Evolutionary conservation across 2,888 invertebrate genomes (phyloP).

Genomic region (Oscheius onirici): DNA sequence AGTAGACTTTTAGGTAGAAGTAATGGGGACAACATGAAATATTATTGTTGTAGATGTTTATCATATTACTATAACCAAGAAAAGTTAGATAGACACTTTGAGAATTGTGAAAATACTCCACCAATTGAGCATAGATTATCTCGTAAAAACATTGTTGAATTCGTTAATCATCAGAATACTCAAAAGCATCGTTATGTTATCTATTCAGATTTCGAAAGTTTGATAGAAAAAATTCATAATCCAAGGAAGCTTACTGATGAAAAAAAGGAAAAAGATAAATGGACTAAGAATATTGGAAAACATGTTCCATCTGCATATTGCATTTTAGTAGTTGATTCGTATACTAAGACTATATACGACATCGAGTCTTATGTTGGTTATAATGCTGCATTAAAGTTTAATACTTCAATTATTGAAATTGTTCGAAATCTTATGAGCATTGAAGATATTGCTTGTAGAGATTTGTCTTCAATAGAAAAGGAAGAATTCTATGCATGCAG

Average conservation of each 20-base stretch:
- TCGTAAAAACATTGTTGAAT: slow-evolving; percentile 38
- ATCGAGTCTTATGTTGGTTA: slow-evolving; percentile 35
- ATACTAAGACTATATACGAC: slow-evolving; percentile 27
- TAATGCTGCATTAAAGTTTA: slow-evolving; percentile 36
- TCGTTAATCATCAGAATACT: slow-evolving; percentile 34
- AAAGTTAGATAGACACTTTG: slow-evolving; percentile 36
- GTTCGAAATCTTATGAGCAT: slow-evolving; percentile 35
- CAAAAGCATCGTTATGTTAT: slow-evolving; percentile 39
- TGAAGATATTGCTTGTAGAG: slow-evolving; percentile 18
- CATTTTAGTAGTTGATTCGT: no score
- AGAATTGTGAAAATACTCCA: slow-evolving; percentile 37
- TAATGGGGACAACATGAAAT: slow-evolving; percentile 35
- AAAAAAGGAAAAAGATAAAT: slow-evolving; percentile 24
- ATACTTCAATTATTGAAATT: slow-evolving; percentile 39
- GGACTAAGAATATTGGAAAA: no score
- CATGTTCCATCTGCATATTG: no score
- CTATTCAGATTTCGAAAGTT: slow-evolving; percentile 40
- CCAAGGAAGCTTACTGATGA: slow-evolving; percentile 41
- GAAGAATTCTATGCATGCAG: slow-evolving; percentile 17
- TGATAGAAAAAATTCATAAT: slow-evolving; percentile 25
- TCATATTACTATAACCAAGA: slow-evolving; percentile 31
- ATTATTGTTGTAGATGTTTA: slow-evolving; percentile 37
- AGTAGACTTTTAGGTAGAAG: slow-evolving; percentile 31
- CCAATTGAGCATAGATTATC: slow-evolving; percentile 32
- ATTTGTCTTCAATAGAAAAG: slow-evolving; percentile 35